Evolutionary conservation across 1,140 invertebrate species (phyloP), one percentile per base, ranked within the genome.

Genomic region (Oreohelix idahoensis): DNA sequence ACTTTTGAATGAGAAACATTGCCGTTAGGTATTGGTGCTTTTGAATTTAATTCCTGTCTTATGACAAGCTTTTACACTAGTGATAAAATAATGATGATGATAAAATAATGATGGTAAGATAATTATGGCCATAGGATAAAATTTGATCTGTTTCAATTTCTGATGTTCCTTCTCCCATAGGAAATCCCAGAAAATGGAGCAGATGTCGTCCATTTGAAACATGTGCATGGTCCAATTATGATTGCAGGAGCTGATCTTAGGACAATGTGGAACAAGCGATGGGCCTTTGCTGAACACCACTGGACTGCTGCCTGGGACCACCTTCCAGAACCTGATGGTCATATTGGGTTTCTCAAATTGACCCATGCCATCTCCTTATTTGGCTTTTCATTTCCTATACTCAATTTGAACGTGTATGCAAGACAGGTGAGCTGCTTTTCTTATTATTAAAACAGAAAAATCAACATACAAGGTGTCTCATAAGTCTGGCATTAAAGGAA

Each of bases 131-230:
- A n/a, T n/a, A n/a, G n/a, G n/a, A n/a, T n/a, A n/a, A n/a, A n/a
- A n/a, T n/a, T n/a, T n/a, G n/a, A n/a, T 45, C 42, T 45, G 15
- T 45, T 45, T 45, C 5, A 8, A 8, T 45, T 45, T 8, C 15
- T 45, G 5, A 45, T 45, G 2, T 20, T n/a, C 53, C 20, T 10
- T 58, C 4, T 20, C 23, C 26, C 2, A 2, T 4, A 98, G 96
- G 97, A 98, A 89, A 96, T 98, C 69, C 96, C 97, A 0, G 97
- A 98, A 92, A 98, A 98, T 88, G 97, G 96, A 0, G 96, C 96
- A 0, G 97, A 98, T 90, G 93, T 96, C 0, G 95, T 95, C 0
- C 97, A 98, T 90, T 93, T 98, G 20, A 94, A 58, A 13, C 89
- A 95, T 0, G 94, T 98, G 0, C 97, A 98, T 86, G 94, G 94